Evolutionary conservation across 2,888 invertebrate genomes (phyloP), one percentile per base, ranked within the genome.

Genomic region (Caenorhabditis sp.): DNA sequence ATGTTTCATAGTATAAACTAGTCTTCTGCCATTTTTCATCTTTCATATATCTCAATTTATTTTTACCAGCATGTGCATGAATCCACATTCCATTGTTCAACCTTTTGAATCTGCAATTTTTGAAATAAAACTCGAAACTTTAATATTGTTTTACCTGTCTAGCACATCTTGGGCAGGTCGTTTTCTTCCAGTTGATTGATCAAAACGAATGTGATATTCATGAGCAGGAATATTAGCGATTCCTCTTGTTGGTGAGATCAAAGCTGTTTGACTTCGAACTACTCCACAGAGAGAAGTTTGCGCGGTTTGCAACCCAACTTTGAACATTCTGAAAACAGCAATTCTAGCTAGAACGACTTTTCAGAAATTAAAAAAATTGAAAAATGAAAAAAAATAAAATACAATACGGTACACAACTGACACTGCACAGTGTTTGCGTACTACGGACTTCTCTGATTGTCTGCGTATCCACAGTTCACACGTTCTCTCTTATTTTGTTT

Each of bases 21-120:
- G 82, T 82, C 53, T 75, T 77, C 60, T 83, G 77, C 75, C 82
- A 86, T 4, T 63, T 72, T 4, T 85, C 84, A 65, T 83, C 84
- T 59, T 86, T 86, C 70, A 72, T 69, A 60, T 85, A 85, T 51
- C 83, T 76, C 66, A 78, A 58, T 64, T 82, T 86, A 62, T 78
- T 69, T 54, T 78, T 70, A 54, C 87, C 87, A 8, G 86, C 78
- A 37, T 78, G 79, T 3, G 81, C 77, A n/a, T 79, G 81, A 61
- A 87, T 83, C 87, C 87, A 87, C 83, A 87, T 83, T 27, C 87
- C 87, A 67, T 83, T 87, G 74, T 87, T 87, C 14, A 87, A 73
- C 0, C 87, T 78, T 62, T 87, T 86, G 76, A 87, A 87, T 63
- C 81, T 81, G 31, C 0, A 75, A 72, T 17, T 36, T 50, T 24